Percentiles rank a stretch among this genome's conserved stretches.
phyloP scores from a whole-genome alignment of 2,888 invertebrate species.

The Hirudinaria manillensis region DNA sequence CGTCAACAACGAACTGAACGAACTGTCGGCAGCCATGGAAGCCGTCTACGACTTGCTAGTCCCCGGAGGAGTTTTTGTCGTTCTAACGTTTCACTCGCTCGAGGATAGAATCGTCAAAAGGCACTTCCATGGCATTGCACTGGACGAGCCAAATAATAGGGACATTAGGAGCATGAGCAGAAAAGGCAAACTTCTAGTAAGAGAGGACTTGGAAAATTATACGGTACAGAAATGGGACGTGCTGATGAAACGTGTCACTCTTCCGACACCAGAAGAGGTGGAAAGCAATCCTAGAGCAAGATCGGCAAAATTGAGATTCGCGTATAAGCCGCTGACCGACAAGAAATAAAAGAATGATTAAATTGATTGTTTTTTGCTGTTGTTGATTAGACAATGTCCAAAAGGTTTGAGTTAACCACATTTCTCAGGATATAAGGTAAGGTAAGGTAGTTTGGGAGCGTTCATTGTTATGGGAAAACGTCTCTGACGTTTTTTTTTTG shows the following conservation, averaged over 20 bases:
- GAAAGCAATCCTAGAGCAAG: constrained; percentile 74
- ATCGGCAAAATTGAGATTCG: constrained; percentile 81
- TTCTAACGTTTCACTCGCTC: constrained; percentile 82
- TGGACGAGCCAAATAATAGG: constrained; percentile 43
- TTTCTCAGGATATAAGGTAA: too few relatives aligned
- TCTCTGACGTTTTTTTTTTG: too few relatives aligned
- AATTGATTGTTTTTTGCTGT: neutral
- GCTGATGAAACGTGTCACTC: constrained; percentile 72
- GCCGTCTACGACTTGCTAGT: constrained; percentile 70
- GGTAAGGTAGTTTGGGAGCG: too few relatives aligned
- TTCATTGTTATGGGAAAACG: too few relatives aligned
- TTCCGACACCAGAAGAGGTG: constrained; percentile 70
- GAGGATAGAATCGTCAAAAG: constrained; percentile 89
- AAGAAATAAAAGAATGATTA: neutral
- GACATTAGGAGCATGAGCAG: constrained; percentile 54
- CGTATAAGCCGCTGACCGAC: constrained; percentile 59
- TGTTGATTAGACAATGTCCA: too few relatives aligned
- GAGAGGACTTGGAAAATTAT: constrained; percentile 62
- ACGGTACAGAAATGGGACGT: constrained; percentile 69
- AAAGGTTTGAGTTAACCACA: too few relatives aligned
- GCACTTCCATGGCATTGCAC: constrained; percentile 61
- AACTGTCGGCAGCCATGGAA: constrained; percentile 79
- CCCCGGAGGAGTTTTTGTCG: constrained; percentile 69
- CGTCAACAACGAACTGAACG: constrained; percentile 91
- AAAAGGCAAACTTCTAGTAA: constrained; percentile 60